Evolutionary conservation across 2,797 vertebrate species (phyloP), one percentile per base, ranked within the genome.

Genomic region (Falco columbarius): DNA sequence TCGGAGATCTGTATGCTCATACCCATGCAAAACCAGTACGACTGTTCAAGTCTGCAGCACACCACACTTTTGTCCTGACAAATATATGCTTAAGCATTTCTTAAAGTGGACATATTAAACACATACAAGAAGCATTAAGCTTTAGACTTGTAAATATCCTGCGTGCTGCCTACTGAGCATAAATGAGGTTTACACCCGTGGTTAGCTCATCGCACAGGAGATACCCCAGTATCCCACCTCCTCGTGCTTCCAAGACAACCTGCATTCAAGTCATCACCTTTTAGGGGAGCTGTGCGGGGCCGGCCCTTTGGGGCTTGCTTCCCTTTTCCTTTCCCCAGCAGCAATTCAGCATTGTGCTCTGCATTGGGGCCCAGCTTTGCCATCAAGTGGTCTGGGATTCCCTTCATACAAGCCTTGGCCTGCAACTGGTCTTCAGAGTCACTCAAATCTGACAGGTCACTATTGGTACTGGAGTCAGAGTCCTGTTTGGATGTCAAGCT

Each of bases 401-500:
- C 99, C 93, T 98, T 98, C 88, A 98, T 97, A 66, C 98, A 98
- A 67, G 98, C 98, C 95, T 99, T 99, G 79, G 98, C 99, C 14
- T 97, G 98, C 92, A 98, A 95, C 46, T 98, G 98, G 52, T 99
- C 99, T 96, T 99, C 99, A 38, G 99, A 98, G 94, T 99, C 99
- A 80, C 99, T 99, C 93, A 99, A 97, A 97, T 99, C 99, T 86
- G 99, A 99, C 89, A 99, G 97, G 97, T 99, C 99, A 59, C 99
- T 99, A 97, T 99, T 99, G 94, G 99, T 99, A 96, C 99, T 99
- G 67, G 99, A 99, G 95, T 99, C 99, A 0, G 99, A 99, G 97
- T 99, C 99, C 47, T 98, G 99, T 97, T 99, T 99, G 55, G 99
- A 98, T 3, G 98, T 98, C 81, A 99, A 98, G 90, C 99, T 98